Conservation (phyloP, 2,888 invertebrate species). For the Parapristionchus giblindavisi region DNA sequence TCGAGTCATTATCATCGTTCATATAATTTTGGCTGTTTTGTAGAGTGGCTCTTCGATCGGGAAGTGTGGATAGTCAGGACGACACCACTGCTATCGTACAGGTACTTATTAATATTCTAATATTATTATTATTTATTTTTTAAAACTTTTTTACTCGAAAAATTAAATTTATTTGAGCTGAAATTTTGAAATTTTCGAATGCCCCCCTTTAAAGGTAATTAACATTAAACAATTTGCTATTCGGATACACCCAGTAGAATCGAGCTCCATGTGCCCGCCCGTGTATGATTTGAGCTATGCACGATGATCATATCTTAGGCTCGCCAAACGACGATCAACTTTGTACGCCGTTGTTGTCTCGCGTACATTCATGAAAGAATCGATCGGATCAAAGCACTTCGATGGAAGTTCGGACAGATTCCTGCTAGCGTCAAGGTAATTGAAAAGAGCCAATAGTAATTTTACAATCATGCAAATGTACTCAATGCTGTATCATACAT, state of each 20-base stretch:
- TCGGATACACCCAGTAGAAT: no score
- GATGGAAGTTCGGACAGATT: slow-evolving; percentile 95
- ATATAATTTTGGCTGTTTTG: background rate
- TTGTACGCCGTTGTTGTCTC: slow-evolving; percentile 79
- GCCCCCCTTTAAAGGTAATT: background rate
- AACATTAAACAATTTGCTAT: no score
- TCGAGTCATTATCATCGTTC: no score
- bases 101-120: no score
- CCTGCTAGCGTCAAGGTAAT: slow-evolving; percentile 81
- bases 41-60: slow-evolving; percentile 9
- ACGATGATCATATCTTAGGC: slow-evolving; percentile 5
- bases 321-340: slow-evolving; percentile 28
- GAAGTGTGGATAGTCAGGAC: background rate
- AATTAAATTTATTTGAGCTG: background rate
- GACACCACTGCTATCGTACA: slow-evolving; percentile 20
- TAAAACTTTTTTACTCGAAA: background rate
- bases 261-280: no score
- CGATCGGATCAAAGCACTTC: slow-evolving; percentile 82
- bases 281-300: no score
- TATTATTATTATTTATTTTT: no score
- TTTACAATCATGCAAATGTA: no score
- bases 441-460: no score
- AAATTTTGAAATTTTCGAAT: background rate
- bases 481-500: no score
- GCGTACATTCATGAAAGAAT: slow-evolving; percentile 80